phyloP scores from a whole-genome alignment of 2,113 vertebrate genomes.

The Vombatus ursinus region DNA sequence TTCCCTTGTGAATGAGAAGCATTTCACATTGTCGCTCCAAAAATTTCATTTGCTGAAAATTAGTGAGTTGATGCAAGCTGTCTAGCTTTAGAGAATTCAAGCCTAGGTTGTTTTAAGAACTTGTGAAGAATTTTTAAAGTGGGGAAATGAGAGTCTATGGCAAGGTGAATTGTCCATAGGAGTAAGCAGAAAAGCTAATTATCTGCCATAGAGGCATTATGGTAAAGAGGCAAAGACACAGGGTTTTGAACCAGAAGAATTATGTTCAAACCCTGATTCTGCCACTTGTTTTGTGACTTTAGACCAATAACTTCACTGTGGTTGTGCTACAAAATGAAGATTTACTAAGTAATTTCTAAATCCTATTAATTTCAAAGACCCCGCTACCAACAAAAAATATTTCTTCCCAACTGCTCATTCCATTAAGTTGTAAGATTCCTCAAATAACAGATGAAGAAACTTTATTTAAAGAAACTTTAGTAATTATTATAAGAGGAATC shows the following conservation, averaged over 20 bases:
- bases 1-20: neutral
- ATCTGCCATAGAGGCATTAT: neutral
- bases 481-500: neutral
- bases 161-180: neutral
- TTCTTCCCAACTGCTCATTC: neutral
- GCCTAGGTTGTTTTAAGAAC: neutral
- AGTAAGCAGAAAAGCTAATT: neutral
- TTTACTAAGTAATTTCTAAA: neutral
- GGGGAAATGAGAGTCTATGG: neutral
- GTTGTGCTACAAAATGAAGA: too few relatives aligned
- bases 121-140: neutral
- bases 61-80: neutral
- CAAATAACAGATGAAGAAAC: neutral
- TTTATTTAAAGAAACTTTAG: neutral
- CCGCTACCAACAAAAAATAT: neutral
- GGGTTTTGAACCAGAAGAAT: neutral
- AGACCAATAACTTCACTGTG: neutral
- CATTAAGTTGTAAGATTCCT: neutral
- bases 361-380: neutral
- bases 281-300: neutral
- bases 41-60: conserved; percentile 4
- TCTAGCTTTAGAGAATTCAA: conserved; percentile 6
- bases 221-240: neutral
- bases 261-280: neutral
- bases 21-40: neutral